Conservation (phyloP, 2,888 invertebrate genomes). For the Rotaria sp. region DNA sequence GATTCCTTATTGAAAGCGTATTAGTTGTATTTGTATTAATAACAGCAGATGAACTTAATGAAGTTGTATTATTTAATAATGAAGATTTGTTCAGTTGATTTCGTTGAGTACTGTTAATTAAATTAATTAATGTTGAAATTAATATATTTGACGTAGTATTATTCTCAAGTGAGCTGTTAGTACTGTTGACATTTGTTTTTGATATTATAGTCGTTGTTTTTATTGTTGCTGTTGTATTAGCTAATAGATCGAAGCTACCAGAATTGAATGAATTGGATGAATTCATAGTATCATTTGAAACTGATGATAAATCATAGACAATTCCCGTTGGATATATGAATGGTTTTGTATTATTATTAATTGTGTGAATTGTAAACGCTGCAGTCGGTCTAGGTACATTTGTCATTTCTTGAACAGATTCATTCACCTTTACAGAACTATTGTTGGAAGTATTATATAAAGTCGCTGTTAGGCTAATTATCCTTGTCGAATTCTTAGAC, state of each 20-base stretch:
- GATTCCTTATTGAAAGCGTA: background rate
- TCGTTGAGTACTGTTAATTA: background rate
- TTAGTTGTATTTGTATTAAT: background rate
- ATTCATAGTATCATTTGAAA: background rate
- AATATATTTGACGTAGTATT: background rate
- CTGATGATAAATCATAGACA: background rate
- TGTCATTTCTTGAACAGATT: background rate
- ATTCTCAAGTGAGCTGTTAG: background rate
- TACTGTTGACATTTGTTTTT: background rate
- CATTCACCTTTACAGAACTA: background rate
- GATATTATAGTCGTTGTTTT: background rate
- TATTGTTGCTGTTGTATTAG: background rate
- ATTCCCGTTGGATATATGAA: background rate
- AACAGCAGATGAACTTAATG: background rate
- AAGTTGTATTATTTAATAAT: background rate
- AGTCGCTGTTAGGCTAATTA: background rate
- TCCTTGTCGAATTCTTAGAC: background rate
- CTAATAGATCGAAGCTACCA: background rate
- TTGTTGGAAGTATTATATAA: background rate
- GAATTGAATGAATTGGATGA: background rate
- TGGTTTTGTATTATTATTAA: background rate
- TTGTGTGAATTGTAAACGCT: background rate
- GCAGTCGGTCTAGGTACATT: background rate
- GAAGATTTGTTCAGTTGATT: background rate
- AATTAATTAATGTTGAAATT: background rate